These are phyloP conservation scores for Antheraea assamensis DNA, from an alignment of 2,888 invertebrate species.

Conservation along the genomic window DNA sequence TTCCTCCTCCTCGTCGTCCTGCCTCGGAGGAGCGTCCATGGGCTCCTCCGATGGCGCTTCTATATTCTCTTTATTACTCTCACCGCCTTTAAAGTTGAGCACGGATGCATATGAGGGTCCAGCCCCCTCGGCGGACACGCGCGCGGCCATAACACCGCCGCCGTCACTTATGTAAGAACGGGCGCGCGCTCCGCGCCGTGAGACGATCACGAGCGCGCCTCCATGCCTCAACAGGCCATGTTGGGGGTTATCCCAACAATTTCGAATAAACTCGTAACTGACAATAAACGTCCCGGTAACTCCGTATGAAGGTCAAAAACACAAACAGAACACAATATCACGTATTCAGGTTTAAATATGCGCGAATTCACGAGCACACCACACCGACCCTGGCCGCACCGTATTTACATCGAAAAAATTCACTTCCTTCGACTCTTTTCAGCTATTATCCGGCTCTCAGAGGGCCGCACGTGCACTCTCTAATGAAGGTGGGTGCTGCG, in stretches of 20 bases:
- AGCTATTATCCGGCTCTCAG: slow-evolving; percentile 66
- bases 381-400: slow-evolving; percentile 76
- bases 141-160: slow-evolving; percentile 81
- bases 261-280: slow-evolving; percentile 59
- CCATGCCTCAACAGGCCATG: slow-evolving; percentile 80
- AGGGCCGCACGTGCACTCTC: slow-evolving; percentile 62
- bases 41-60: slow-evolving; percentile 65
- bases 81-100: slow-evolving; percentile 83
- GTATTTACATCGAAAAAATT: slow-evolving; percentile 81
- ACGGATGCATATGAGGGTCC: slow-evolving; percentile 89
- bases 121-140: slow-evolving; percentile 78
- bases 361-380: slow-evolving; percentile 71
- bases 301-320: slow-evolving; percentile 64
- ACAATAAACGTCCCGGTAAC: slow-evolving; percentile 56
- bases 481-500: slow-evolving; percentile 57
- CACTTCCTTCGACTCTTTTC: slow-evolving; percentile 75
- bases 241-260: slow-evolving; percentile 69
- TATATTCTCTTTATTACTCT: slow-evolving; percentile 84
- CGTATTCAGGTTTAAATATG: slow-evolving; percentile 59
- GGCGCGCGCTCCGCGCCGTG: slow-evolving; percentile 82
- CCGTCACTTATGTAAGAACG: slow-evolving; percentile 78
- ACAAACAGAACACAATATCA: slow-evolving; percentile 53
- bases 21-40: slow-evolving; percentile 61
- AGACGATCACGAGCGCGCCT: slow-evolving; percentile 82
- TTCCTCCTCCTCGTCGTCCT: slow-evolving; percentile 70